Conservation (phyloP, 2,797 vertebrate genomes). For the Pipistrellus kuhlii region DNA sequence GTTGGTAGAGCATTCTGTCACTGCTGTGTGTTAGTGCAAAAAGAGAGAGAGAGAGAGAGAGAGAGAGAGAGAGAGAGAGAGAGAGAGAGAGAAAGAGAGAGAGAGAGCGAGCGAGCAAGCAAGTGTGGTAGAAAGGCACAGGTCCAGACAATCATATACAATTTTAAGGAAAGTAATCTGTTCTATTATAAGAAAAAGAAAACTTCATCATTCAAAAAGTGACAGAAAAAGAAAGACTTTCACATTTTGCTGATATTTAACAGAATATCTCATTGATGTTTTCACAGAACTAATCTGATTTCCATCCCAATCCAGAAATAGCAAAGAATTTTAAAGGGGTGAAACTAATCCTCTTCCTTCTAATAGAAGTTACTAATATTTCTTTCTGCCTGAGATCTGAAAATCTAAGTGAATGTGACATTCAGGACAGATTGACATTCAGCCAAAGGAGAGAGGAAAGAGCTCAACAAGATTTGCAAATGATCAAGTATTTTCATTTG, state of each 20-base stretch:
- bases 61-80: neutral
- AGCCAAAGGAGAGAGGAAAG: neutral
- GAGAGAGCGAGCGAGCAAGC: neutral
- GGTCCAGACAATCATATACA: neutral
- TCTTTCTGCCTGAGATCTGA: slow-evolving; percentile 14
- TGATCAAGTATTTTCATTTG: neutral
- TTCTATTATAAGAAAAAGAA: neutral
- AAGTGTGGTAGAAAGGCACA: neutral
- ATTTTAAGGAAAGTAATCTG: slow-evolving; percentile 4
- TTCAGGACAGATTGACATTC: neutral
- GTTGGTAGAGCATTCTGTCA: slow-evolving; percentile 29
- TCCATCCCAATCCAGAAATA: slow-evolving; percentile 26
- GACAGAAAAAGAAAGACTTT: neutral
- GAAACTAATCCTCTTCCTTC: neutral
- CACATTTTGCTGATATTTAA: slow-evolving; percentile 10
- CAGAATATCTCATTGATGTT: neutral
- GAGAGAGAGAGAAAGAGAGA: too few relatives aligned
- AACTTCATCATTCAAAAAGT: slow-evolving; percentile 6
- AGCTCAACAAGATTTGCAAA: neutral
- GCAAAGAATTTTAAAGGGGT: neutral
- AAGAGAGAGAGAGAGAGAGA: neutral
- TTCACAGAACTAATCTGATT: neutral
- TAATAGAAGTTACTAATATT: neutral
- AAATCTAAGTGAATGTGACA: slow-evolving; percentile 12
- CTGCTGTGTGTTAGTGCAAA: neutral